Conservation (phyloP, 2,888 invertebrate genomes). For the Phania funesta region DNA sequence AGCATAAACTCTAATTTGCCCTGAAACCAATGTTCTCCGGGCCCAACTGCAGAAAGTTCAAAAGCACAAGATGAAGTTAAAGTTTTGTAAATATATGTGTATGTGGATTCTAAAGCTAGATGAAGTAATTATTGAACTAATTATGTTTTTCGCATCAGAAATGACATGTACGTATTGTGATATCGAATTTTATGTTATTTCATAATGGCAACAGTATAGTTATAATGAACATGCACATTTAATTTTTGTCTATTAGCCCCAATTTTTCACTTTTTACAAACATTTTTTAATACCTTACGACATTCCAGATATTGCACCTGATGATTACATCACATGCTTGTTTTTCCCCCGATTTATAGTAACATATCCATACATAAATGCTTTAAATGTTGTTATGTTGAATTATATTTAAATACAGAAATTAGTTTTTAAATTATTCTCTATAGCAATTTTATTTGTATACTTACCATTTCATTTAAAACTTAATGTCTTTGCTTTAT, state of each 20-base stretch:
- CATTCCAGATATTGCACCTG: background rate
- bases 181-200: conserved; percentile 1
- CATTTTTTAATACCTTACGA: background rate
- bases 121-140: background rate
- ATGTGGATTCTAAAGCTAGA: background rate
- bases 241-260: background rate
- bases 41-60: conserved; percentile 76
- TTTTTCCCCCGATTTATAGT: background rate
- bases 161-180: conserved; percentile 19
- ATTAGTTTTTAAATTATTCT: too few relatives aligned
- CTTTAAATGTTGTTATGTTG: too few relatives aligned
- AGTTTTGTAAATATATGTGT: background rate
- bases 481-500: too few relatives aligned
- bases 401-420: background rate
- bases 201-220: conserved; percentile 3
- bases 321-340: background rate
- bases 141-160: background rate
- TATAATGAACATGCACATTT: conserved; percentile 40
- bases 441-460: too few relatives aligned
- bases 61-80: conserved; percentile 43
- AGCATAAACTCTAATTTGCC: conserved; percentile 81
- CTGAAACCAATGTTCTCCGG: conserved; percentile 81
- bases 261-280: background rate
- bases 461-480: too few relatives aligned
- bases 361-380: background rate